Conservation (phyloP, 2,797 vertebrate species). For the Notolabrus celidotus region DNA sequence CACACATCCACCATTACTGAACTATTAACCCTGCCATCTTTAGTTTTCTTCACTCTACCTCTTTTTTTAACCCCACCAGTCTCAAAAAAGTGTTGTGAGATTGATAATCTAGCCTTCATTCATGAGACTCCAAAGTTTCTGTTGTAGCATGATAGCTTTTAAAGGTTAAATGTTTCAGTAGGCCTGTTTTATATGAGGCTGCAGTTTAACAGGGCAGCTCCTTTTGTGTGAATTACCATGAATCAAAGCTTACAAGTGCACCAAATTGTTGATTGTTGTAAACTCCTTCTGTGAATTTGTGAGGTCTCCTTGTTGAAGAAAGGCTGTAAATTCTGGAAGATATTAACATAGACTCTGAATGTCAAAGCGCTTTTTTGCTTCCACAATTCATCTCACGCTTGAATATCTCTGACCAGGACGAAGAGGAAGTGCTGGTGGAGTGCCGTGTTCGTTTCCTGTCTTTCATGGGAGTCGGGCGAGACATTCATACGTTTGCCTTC, state of each 20-base stretch:
- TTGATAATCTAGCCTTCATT: too few species aligned
- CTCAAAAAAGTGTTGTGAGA: background rate
- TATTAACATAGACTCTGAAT: background rate
- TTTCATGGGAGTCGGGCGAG: slow-evolving; percentile 96
- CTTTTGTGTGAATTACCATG: background rate
- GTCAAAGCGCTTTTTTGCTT: background rate
- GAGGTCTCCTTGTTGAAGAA: background rate
- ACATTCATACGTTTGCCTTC: slow-evolving; percentile 95
- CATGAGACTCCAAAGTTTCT: background rate
- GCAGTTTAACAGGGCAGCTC: slow-evolving; percentile 4
- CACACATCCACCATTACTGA: background rate
- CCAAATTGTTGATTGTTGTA: background rate
- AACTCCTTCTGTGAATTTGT: background rate
- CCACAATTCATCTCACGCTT: background rate
- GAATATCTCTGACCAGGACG: slow-evolving; percentile 78
- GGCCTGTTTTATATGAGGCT: too few species aligned
- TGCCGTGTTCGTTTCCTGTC: slow-evolving; percentile 97
- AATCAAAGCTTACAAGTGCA: background rate
- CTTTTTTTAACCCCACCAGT: too few species aligned
- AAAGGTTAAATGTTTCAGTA: slow-evolving; percentile 22
- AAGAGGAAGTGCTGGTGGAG: slow-evolving; percentile 94
- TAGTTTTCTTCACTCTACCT: background rate
- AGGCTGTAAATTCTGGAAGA: background rate
- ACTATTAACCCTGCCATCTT: background rate
- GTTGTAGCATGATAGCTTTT: slow-evolving; percentile 29